phyloP scores from a whole-genome alignment of 2,113 vertebrate species.

The Alligator mississippiensis region DNA sequence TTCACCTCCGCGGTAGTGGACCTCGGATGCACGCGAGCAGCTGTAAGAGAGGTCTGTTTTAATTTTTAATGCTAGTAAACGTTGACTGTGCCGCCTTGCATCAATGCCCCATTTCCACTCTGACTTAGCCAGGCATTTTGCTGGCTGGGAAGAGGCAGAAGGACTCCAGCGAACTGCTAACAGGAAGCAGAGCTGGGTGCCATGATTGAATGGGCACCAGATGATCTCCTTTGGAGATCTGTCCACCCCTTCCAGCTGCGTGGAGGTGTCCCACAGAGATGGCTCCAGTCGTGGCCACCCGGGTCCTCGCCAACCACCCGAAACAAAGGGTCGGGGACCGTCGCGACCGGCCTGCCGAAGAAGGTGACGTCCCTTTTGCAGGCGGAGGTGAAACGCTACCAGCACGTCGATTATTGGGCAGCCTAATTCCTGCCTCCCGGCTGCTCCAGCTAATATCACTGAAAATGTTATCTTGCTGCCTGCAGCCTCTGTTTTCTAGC shows the following conservation, averaged over 20 bases:
- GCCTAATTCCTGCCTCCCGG: neutral
- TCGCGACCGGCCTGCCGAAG: neutral
- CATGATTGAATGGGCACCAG: neutral
- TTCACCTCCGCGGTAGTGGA: neutral
- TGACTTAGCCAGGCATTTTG: neutral
- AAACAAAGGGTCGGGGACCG: too few species aligned
- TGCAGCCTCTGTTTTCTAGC: neutral
- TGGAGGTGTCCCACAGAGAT: neutral
- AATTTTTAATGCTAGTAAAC: neutral
- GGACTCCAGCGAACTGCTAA: neutral
- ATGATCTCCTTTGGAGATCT: accelerated
- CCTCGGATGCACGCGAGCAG: neutral
- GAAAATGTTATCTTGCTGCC: accelerated
- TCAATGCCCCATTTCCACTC: neutral
- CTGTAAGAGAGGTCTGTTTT: neutral
- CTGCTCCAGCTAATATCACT: neutral
- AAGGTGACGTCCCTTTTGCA: neutral
- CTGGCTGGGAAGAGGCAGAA: neutral
- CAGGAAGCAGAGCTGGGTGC: neutral
- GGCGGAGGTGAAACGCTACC: neutral
- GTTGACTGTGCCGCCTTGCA: neutral
- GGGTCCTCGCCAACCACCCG: too few species aligned
- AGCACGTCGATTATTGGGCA: accelerated
- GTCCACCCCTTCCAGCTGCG: neutral
- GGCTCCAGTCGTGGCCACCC: neutral